phyloP scores from a whole-genome alignment of 2,797 vertebrate genomes.

The Phataginus tetradactyla region DNA sequence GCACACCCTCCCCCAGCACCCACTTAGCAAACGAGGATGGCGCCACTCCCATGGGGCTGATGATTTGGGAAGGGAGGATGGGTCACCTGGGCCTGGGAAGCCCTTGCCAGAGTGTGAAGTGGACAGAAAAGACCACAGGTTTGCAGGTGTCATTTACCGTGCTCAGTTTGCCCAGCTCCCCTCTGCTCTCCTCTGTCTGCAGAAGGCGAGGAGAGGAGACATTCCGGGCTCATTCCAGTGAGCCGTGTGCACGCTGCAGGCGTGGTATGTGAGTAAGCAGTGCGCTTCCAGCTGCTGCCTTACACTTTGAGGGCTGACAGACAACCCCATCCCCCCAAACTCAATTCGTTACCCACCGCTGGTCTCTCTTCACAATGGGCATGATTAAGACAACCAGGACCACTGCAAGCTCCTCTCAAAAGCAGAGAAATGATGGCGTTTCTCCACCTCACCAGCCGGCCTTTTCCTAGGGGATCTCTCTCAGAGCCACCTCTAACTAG shows the following conservation, averaged over 20 bases:
- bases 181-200: neutral
- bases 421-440: slow-evolving; percentile 21
- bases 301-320: slow-evolving; percentile 65
- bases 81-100: neutral
- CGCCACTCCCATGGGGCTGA: neutral
- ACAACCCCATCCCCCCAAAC: slow-evolving; percentile 38
- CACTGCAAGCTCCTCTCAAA: slow-evolving; percentile 29
- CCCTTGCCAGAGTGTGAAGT: neutral
- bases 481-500: slow-evolving; percentile 30
- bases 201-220: slow-evolving; percentile 65
- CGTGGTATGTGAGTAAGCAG: slow-evolving; percentile 67
- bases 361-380: slow-evolving; percentile 52
- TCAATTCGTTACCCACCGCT: slow-evolving; percentile 40
- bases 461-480: neutral
- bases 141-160: slow-evolving; percentile 68
- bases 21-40: neutral
- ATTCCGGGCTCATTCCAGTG: slow-evolving; percentile 66
- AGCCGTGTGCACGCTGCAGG: slow-evolving; percentile 60
- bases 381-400: slow-evolving; percentile 49
- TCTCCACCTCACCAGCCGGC: neutral
- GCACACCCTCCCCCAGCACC: neutral
- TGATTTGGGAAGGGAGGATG: slow-evolving; percentile 6
- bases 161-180: neutral
- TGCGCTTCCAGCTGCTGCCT: slow-evolving; percentile 70
- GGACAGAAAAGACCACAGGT: slow-evolving; percentile 43